Base-by-base conservation (phyloP, 2,888 invertebrate genomes). In the Thecophora atra region DNA sequence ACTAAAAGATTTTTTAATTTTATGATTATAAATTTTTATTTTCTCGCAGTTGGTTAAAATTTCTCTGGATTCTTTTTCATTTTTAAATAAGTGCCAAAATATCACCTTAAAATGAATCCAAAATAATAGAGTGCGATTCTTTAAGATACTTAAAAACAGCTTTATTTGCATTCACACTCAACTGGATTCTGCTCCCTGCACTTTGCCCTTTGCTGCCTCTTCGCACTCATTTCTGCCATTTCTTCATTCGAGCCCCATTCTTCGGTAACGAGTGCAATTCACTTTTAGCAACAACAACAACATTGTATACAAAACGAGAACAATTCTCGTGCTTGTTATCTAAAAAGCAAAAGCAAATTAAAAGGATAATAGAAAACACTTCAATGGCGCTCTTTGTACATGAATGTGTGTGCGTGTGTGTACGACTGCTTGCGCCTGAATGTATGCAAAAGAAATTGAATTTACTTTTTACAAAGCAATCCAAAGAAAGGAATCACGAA, bases 361-460 rank as follows among this genome's bases (percentile, higher is more conserved):
- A 70, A 70, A 70, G 70, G 63, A 70, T 70, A 70, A 63, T 51
- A 70, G 66, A 66, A 21, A 62, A 30, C 28, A 47, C 21, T 30
- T 72, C 47, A 54, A 62, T 62, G 60, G 42, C 21, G 60, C 19
- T 64, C 7, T 58, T 37, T 71, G n/a, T 58, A 58, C 26, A 1
- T 56, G n/a, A 58, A 17, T 44, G 60, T 62, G n/a, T 64, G n/a
- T 58, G 0, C 62, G 19, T 21, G 19, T 70, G 47, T 17, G 28
- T 64, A 60, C 2, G 13, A 19, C 62, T 21, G 51, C 67, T 42
- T 68, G 63, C 65, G 70, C 65, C 21, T 63, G 63, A 65, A 65
- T 74, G 74, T 72, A 71, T 66, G 64, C 70, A 72, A 74, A 74
- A 73, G 73, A 74, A 77, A 75, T 77, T 77, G 75, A 77, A 75